Conservation (phyloP, 2,797 vertebrate species). For the Antrozous pallidus region DNA sequence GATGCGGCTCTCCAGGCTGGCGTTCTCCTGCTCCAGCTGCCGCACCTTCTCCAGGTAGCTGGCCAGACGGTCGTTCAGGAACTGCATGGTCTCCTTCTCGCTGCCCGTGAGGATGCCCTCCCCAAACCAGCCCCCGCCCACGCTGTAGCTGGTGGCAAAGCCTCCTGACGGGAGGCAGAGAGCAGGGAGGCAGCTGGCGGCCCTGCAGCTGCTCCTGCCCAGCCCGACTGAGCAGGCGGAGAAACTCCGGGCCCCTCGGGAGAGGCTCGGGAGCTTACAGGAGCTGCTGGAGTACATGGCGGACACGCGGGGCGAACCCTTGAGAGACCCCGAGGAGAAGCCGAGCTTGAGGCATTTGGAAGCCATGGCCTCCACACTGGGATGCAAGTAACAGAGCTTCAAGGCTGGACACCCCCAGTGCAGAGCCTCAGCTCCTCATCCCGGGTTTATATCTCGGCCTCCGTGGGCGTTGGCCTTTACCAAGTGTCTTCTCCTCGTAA, state of each 20-base stretch:
- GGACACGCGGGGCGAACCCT: background rate
- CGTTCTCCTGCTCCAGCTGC: conserved; percentile 87
- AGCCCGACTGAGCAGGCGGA: conserved; percentile 25
- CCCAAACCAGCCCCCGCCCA: conserved; percentile 68
- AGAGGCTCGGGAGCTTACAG: conserved; percentile 57
- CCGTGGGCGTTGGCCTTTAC: conserved; percentile 65
- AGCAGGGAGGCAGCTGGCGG: conserved; percentile 41
- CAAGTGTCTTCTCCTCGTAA: conserved; percentile 72
- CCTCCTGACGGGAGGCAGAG: conserved; percentile 37
- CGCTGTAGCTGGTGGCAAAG: conserved; percentile 46
- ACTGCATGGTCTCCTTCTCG: conserved; percentile 94
- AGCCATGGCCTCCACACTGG: conserved; percentile 58
- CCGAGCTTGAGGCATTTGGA: conserved; percentile 70
- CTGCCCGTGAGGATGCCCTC: conserved; percentile 73
- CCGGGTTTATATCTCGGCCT: conserved; percentile 54
- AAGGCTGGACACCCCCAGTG: background rate
- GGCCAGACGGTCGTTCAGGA: conserved; percentile 91
- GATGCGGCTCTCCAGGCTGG: conserved; percentile 87
- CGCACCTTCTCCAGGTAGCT: conserved; percentile 91
- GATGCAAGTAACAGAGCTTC: background rate
- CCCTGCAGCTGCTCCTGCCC: conserved; percentile 51
- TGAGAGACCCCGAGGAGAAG: conserved; percentile 71
- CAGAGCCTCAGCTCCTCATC: background rate
- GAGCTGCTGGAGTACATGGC: conserved; percentile 63
- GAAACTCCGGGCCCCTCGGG: conserved; percentile 50